Conservation (phyloP, 30 jellyfish, hydroid and myxozoan species). For the Hydractinia echinata region DNA sequence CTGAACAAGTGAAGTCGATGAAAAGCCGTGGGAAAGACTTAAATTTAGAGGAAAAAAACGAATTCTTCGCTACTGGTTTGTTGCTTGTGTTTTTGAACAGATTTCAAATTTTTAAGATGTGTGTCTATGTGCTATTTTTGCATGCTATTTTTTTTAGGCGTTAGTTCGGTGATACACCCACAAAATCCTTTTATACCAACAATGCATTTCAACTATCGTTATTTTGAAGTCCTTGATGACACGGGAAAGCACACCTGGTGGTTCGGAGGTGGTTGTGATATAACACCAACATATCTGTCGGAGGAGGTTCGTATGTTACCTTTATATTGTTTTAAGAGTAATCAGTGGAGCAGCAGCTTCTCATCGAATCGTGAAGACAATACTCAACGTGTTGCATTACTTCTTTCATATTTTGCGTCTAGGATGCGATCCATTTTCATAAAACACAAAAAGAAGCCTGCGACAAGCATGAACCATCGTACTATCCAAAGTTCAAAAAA, state of each 20-base stretch:
- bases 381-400: not conserved
- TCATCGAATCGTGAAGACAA: not conserved
- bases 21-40: constrained; percentile 61
- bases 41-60: constrained; percentile 40
- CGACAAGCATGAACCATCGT: constrained; percentile 47
- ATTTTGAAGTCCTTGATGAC: constrained; percentile 56
- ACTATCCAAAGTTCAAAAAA: constrained; percentile 81
- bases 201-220: constrained; percentile 85
- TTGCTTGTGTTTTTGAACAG: not conserved
- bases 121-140: not conserved
- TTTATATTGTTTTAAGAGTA: not conserved
- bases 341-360: not conserved
- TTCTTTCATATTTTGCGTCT: not conserved
- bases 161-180: constrained; percentile 94
- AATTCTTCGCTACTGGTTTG: constrained; percentile 89
- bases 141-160: constrained; percentile 46
- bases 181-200: constrained; percentile 89
- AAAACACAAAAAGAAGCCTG: constrained; percentile 64
- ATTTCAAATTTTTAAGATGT: not conserved
- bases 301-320: constrained; percentile 48
- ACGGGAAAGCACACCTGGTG: constrained; percentile 62
- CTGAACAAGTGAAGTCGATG: constrained; percentile 80
- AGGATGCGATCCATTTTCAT: constrained; percentile 92
- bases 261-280: constrained; percentile 97
- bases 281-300: constrained; percentile 74